These are phyloP conservation scores for Fistularia commersonii DNA, from an alignment of 2,797 vertebrate species.

Conservation along the genomic window DNA sequence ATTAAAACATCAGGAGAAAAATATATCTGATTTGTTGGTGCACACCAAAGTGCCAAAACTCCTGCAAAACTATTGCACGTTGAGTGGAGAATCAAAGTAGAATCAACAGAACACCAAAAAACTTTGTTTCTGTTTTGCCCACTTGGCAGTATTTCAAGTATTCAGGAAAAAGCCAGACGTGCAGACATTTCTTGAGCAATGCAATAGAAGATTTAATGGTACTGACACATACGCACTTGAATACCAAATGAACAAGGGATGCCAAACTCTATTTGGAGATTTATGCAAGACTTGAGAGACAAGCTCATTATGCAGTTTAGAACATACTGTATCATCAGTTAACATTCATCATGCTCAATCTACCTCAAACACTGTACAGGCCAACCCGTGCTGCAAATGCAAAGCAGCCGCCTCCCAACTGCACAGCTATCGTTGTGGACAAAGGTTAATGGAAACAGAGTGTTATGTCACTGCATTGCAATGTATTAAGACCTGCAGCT, in stretches of 20 bases:
- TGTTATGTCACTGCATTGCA: conserved; percentile 45
- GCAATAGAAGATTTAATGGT: conserved; percentile 53
- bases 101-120: conserved; percentile 16
- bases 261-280: conserved; percentile 56
- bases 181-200: conserved; percentile 37
- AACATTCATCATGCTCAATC: conserved; percentile 74
- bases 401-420: conserved; percentile 32
- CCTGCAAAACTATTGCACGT: conserved; percentile 12
- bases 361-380: conserved; percentile 52
- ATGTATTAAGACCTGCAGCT: conserved; percentile 55
- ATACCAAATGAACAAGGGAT: conserved; percentile 51
- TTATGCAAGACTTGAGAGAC: conserved; percentile 48
- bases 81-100: conserved; percentile 34
- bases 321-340: conserved; percentile 69
- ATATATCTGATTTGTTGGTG: too few species aligned
- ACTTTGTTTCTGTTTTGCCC: conserved; percentile 9
- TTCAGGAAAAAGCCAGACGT: conserved; percentile 25
- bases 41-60: conserved; percentile 13
- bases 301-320: conserved; percentile 62
- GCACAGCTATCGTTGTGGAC: conserved; percentile 49
- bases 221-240: conserved; percentile 39
- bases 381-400: conserved; percentile 50
- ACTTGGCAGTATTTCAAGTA: conserved; percentile 42
- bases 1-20: background rate
- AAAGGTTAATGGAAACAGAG: conserved; percentile 69